phyloP scores from a whole-genome alignment of 2,113 vertebrate species.

The Hassar affinis region DNA sequence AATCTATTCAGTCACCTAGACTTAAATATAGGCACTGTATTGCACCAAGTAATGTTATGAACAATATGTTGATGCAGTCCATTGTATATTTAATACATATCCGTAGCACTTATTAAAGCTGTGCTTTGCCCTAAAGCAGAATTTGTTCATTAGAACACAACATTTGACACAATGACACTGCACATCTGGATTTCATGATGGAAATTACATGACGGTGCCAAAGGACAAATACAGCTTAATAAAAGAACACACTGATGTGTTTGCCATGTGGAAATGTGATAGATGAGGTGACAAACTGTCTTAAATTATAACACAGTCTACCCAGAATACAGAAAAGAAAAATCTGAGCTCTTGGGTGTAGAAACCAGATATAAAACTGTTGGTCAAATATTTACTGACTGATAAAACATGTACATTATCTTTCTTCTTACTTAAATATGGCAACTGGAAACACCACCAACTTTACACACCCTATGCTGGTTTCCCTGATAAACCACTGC shows the following conservation, averaged over 20 bases:
- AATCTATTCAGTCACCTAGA: not conserved
- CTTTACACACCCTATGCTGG: not conserved
- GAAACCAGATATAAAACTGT: not conserved
- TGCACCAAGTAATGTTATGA: not conserved
- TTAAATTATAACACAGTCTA: not conserved
- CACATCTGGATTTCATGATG: not conserved
- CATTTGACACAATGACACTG: not conserved
- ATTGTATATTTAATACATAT: not conserved
- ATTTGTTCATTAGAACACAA: not conserved
- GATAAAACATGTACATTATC: conserved; percentile 76
- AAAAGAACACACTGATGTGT: not conserved
- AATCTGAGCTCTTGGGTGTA: too few species aligned
- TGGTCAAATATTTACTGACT: conserved; percentile 24
- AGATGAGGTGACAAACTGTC: not conserved
- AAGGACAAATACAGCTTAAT: not conserved
- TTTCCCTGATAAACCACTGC: not conserved
- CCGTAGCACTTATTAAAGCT: not conserved
- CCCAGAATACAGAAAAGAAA: not conserved
- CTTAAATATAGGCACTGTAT: not conserved
- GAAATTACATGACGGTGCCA: too few species aligned
- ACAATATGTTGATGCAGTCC: not conserved
- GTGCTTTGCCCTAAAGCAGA: not conserved
- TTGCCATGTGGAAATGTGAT: not conserved
- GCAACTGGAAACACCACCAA: not conserved
- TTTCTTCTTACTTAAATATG: not conserved